A percentile compares a stretch with the other conserved stretches of the same genome.
phyloP scores from a whole-genome alignment of 2,888 invertebrate species.

The Meta bourneti region DNA sequence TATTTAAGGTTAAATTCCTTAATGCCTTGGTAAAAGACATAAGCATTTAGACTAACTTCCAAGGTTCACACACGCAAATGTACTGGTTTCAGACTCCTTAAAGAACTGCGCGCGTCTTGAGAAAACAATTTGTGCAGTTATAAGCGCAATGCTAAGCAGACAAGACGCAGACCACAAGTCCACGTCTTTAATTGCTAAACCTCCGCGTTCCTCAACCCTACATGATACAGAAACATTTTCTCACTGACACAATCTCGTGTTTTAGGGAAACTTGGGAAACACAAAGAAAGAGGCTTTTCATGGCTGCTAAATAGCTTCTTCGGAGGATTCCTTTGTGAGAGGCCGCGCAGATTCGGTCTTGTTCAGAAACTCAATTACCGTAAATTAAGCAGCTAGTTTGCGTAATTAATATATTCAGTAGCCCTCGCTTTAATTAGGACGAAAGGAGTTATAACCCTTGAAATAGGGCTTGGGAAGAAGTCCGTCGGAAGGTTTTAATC shows the following conservation, averaged over 20 bases:
- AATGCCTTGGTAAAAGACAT: too few relatives aligned
- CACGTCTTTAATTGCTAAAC: slow-evolving; percentile 55
- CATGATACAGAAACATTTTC: neutral
- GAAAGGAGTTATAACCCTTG: slow-evolving; percentile 75
- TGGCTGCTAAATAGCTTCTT: neutral
- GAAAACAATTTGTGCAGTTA: too few relatives aligned
- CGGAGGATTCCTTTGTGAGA: slow-evolving; percentile 10
- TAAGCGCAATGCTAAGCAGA: neutral
- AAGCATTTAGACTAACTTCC: too few relatives aligned
- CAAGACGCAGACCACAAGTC: slow-evolving; percentile 37
- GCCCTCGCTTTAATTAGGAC: slow-evolving; percentile 73
- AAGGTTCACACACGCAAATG: too few relatives aligned
- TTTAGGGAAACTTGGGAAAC: neutral
- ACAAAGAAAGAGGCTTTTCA: neutral
- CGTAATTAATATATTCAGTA: slow-evolving; percentile 76
- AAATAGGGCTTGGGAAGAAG: slow-evolving; percentile 69
- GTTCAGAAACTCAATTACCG: slow-evolving; percentile 70
- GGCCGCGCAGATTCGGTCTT: slow-evolving; percentile 24
- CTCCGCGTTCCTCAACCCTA: neutral
- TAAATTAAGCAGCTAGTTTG: slow-evolving; percentile 76
- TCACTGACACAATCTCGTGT: neutral
- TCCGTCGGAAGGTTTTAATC: slow-evolving; percentile 62
- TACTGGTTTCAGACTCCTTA: too few relatives aligned
- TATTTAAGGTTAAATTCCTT: too few relatives aligned
- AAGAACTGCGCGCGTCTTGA: too few relatives aligned